Base-by-base conservation (phyloP, 2,113 vertebrate species). In the Copsychus sechellarum region DNA sequence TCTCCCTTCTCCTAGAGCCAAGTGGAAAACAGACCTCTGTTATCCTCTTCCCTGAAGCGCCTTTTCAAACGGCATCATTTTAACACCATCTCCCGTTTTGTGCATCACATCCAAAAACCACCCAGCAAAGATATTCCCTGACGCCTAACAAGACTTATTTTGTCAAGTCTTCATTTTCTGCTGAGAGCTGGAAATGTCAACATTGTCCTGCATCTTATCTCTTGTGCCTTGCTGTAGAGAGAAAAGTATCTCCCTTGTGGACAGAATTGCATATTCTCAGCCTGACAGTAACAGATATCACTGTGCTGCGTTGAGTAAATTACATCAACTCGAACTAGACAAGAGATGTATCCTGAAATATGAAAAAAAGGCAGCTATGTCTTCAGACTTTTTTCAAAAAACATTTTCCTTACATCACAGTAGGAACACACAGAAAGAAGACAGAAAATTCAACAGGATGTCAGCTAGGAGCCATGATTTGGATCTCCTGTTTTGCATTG, bases 131-230 rank as follows among this genome's bases (percentile, higher is more conserved):
- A 79, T 56, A 73, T 57, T 45, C 31, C 48, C 42, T 51, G 72
- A 53, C 25, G 92, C 40, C 61, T 72, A 65, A 61, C 51, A 67
- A 93, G 86, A 51, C 64, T 71, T 87, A 50, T 56, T 96, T 94
- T 77, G 86, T 92, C 71, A 86, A 72, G 70, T 74, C 85, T 90
- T 74, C 62, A 77, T 85, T 89, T 86, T 92, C 70, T 93, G 29
- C 43, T 79, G 77, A 90, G 69, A 81, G 73, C 73, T 82, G 45
- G 66, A 88, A 62, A 92, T 65, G 66, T 69, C 88, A 92, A 62
- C 33, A 18, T 18, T 80, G 82, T 61, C 72, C 88, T 78, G 64
- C 61, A 77, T 47, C 54, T 93, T 57, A 85, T 65, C 58, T 83
- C 80, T 31, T 3, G 53, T 72, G 81, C 40, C 54, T 91, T 48